Conservation (phyloP, 64 coral and sea anemone genomes). For the Stylophora pistillata region DNA sequence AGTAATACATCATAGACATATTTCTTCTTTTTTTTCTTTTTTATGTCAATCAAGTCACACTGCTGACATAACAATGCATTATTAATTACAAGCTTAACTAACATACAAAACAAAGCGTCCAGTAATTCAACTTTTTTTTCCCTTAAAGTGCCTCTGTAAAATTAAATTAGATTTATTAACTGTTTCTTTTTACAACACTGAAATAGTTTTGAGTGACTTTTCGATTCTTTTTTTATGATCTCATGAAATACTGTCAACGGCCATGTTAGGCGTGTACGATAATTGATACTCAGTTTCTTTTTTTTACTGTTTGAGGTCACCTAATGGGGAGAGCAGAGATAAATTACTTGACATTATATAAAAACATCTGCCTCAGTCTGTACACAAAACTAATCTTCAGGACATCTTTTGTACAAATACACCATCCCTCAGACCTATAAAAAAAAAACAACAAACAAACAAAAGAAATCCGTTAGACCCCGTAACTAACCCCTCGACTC, state of each 20-base stretch:
- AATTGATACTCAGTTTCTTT: not conserved
- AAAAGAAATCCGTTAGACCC: not conserved
- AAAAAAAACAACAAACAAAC: not conserved
- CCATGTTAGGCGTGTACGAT: not conserved
- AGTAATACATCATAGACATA: conserved; percentile 7
- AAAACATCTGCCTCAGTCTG: conserved; percentile 35
- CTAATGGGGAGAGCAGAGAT: conserved; percentile 13
- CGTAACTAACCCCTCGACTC: not conserved
- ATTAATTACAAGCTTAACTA: conserved; percentile 28
- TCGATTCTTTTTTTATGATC: not conserved
- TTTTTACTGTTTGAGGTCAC: not conserved
- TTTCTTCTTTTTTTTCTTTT: not conserved
- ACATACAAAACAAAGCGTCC: conserved; percentile 38
- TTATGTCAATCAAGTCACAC: conserved; percentile 4
- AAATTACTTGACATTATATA: conserved; percentile 32
- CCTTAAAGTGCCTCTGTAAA: not conserved
- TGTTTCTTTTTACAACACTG: conserved; percentile 32
- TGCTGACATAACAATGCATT: not conserved
- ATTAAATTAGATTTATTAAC: conserved; percentile 25
- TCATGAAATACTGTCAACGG: not conserved
- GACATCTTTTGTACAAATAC: conserved; percentile 52
- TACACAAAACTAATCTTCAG: conserved; percentile 47
- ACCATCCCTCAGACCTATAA: conserved; percentile 24
- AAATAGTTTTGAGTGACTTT: not conserved
- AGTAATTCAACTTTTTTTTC: not conserved